Evolutionary conservation across 2,113 vertebrate genomes (phyloP).

Genomic region (Gobio gobio): DNA sequence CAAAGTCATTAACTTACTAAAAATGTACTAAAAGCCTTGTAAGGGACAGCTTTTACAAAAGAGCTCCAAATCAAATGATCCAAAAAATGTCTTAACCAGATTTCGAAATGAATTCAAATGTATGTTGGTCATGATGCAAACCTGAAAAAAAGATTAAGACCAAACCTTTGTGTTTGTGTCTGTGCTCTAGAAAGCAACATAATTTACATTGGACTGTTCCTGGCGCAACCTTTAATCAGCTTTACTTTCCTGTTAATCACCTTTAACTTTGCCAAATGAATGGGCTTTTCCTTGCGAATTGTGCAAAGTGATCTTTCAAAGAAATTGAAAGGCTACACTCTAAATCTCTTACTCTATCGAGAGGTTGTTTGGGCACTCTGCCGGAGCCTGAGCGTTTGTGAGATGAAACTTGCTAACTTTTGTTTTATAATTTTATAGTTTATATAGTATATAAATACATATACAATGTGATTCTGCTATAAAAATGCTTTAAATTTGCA

Average conservation of each 20-base stretch:
- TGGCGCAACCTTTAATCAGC: background rate
- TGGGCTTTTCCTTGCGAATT: too few relatives aligned
- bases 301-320: background rate
- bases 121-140: too few relatives aligned
- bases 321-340: background rate
- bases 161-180: background rate
- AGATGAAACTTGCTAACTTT: background rate
- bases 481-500: background rate
- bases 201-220: background rate
- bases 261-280: background rate
- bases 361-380: background rate
- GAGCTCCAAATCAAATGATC: too few relatives aligned
- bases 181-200: background rate
- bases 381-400: background rate
- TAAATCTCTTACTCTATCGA: background rate
- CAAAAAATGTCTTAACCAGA: too few relatives aligned
- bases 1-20: background rate
- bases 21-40: background rate
- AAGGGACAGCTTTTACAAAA: background rate
- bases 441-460: too few relatives aligned
- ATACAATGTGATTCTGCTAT: background rate
- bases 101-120: too few relatives aligned
- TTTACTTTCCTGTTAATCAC: constrained; percentile 7
- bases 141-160: background rate
- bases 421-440: background rate